phyloP scores from a whole-genome alignment of 1,140 invertebrate genomes.

The Drosophila bifasciata region DNA sequence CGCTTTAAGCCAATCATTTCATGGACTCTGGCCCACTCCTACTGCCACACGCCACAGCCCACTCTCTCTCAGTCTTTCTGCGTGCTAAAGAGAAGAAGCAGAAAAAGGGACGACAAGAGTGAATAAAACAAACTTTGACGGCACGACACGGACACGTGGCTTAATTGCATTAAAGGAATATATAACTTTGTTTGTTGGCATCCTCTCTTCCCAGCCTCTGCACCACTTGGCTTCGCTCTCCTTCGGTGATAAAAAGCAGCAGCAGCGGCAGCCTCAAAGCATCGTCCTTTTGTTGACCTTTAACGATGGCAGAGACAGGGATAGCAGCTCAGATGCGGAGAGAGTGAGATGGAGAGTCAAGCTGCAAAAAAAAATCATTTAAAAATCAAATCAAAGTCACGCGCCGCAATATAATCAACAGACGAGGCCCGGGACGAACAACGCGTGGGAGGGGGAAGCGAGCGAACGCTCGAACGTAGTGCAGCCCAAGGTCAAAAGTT shows the following conservation, averaged over 20 bases:
- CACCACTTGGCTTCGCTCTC: background rate
- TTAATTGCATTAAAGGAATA: constrained; percentile 64
- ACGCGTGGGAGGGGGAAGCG: too few species aligned
- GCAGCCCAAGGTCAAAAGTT: constrained; percentile 55
- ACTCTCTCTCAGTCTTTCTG: background rate
- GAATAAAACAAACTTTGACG: constrained; percentile 75
- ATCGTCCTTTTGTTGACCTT: constrained; percentile 81
- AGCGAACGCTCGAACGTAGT: background rate
- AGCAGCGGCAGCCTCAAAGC: constrained; percentile 32
- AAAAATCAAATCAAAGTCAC: constrained; percentile 83
- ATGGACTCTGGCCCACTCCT: background rate
- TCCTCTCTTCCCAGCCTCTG: constrained; percentile 29
- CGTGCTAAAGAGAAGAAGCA: background rate
- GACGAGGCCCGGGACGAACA: constrained; percentile 8
- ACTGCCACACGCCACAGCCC: background rate
- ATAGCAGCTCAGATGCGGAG: background rate
- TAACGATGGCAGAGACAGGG: constrained; percentile 51
- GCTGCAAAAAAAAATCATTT: constrained; percentile 77
- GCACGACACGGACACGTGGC: constrained; percentile 60
- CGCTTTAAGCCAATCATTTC: too few species aligned
- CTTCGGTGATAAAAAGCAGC: constrained; percentile 59
- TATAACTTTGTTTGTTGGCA: constrained; percentile 52
- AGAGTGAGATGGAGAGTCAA: constrained; percentile 24
- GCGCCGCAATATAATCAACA: constrained; percentile 78
- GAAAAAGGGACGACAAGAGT: constrained; percentile 31